Base-by-base conservation (phyloP, 2,797 vertebrate species). In the Sphenodon punctatus region DNA sequence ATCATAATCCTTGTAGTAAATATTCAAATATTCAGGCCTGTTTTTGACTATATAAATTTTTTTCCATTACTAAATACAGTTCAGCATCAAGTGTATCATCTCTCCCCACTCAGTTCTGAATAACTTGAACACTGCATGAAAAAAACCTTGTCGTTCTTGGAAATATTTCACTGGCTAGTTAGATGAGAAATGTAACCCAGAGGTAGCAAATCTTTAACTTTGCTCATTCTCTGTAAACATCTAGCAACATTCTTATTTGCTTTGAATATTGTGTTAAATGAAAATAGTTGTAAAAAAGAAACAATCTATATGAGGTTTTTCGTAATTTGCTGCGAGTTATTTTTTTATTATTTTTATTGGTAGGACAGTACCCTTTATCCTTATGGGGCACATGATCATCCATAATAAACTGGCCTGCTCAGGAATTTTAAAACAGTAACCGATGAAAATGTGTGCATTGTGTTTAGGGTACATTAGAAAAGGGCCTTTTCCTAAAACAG, bases 211-310 rank as follows among this genome's bases (percentile, higher is more conserved):
- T 59, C 16, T 0, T 0, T 42, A 53, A 19, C 22, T 4, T 11
- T 4, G 7, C 5, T 0, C 23, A 53, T 27, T 16, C 30, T 56
- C 53, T 56, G 32, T 69, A n/a, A n/a, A n/a, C n/a, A 36, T 49
- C 9, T 27, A 16, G 67, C 1, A 0, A 9, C 10, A 10, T 6
- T 27, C 34, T 73, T 2, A 1, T 5, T 32, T 39, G 19, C 1
- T 66, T 42, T 23, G 42, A 32, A 32, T 27, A 4, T 46, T 20
- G 53, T 0, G 0, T 51, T 1, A 0, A 55, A 59, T 58, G 55
- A 58, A 58, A 36, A 36, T 12, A 14, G 22, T 58, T 55, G 7
- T 55, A 58, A 14, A 3, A 32, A 58, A 70, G 30, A 30, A 5
- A 39, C 4, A 3, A 39, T 22, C 7, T 9, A 17, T 48, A 48